Evolutionary conservation across 1,140 invertebrate species (phyloP), one percentile per base, ranked within the genome.

Genomic region (Leucophenga varia): DNA sequence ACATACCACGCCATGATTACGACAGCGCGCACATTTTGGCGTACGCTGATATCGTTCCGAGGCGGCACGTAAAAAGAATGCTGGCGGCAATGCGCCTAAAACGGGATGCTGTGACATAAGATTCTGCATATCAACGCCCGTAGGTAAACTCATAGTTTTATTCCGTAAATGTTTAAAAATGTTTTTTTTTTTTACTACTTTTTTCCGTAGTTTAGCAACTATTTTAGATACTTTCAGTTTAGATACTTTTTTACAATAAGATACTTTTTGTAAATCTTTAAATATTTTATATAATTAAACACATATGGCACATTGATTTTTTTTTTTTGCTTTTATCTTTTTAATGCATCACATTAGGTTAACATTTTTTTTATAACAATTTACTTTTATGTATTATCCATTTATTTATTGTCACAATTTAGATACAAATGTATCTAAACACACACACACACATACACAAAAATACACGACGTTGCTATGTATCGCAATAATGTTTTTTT

Each of bases 1-100:
- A 69, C 73, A 48, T 36, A 98, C 95, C 45, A 97, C 93, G 48
- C 95, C 96, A 80, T 99, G 97, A 80, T 99, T 98, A 38, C 96
- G 81, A 76, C 96, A 99, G 41, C 97, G 82, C 32, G 97, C 96
- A 79, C 96, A 98, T 79, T 98, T 99, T n/a, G 97, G 97, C 19
- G 96, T 99, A 51, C 97, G 79, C 77, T 95, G 92, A 77, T 96
- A 97, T 59, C 94, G 82, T 75, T 97, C 94, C 16, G 90, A 89
- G 59, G 84, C 85, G 34, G 92, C 85, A 54, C 93, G 80, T 52
- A 95, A 78, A 72, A 91, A 91, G 69, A 90, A 91, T 12, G 89
- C 86, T 43, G 86, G 87, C 32, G 89, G 89, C 50, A 88, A 74
- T 2, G 84, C 84, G 21, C 86, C 86, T 61, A 92, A 70, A 40